Conservation (phyloP, 2,888 invertebrate species). For the Eupithecia vulgata region DNA sequence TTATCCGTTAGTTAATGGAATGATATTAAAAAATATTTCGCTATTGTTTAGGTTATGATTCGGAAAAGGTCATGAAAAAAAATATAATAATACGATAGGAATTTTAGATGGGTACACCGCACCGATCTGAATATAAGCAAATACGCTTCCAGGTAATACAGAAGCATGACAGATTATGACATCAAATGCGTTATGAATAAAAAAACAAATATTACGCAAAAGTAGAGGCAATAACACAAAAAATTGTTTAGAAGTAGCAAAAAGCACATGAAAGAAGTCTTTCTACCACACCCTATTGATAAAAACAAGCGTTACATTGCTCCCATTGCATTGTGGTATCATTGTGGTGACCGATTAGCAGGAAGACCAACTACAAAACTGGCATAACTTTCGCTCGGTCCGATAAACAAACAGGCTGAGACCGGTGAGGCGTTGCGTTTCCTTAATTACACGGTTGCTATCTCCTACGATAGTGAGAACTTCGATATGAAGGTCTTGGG, state of each 20-base stretch:
- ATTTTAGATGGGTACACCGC: not conserved
- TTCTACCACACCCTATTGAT: slow-evolving; percentile 8
- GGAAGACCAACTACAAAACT: slow-evolving; percentile 50
- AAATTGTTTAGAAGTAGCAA: not conserved
- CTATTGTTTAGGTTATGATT: no score
- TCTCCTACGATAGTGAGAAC: slow-evolving; percentile 26
- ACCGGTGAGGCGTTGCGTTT: slow-evolving; percentile 52
- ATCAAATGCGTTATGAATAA: not conserved
- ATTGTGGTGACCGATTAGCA: slow-evolving; percentile 44
- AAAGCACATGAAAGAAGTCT: not conserved
- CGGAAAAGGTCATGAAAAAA: no score
- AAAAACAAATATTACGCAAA: not conserved
- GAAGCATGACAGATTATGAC: not conserved
- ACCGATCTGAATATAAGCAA: not conserved
- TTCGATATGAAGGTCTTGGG: slow-evolving; percentile 5
- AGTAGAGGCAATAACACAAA: not conserved
- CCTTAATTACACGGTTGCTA: slow-evolving; percentile 49
- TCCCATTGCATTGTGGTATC: slow-evolving; percentile 40
- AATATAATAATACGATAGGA: not conserved
- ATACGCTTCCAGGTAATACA: not conserved
- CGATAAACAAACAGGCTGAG: slow-evolving; percentile 53
- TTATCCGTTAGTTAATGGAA: no score
- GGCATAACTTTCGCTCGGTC: slow-evolving; percentile 57
- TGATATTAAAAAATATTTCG: no score
- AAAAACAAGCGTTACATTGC: slow-evolving; percentile 31